These are phyloP conservation scores for Parauchenoglanis ngamensis DNA, from an alignment of 2,797 vertebrate genomes.

Conservation along the genomic window DNA sequence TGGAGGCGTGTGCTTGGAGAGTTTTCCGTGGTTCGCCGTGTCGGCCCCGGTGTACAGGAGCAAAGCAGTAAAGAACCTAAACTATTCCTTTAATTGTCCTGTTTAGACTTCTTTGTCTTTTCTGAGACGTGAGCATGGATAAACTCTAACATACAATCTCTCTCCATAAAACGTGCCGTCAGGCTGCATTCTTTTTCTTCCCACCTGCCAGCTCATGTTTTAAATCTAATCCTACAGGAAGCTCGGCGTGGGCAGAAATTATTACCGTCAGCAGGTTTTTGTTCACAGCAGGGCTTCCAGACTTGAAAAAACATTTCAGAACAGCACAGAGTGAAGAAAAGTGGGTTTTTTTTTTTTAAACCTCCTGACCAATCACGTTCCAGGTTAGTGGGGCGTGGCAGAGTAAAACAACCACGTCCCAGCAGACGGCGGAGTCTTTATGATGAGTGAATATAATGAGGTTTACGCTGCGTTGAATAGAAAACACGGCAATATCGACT, in stretches of 20 bases:
- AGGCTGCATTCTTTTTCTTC: not conserved
- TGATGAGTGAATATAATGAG: not conserved
- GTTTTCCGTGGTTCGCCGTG: no score
- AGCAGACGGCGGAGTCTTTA: not conserved
- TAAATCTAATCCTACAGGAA: not conserved
- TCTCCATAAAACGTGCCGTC: not conserved
- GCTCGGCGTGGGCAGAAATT: not conserved
- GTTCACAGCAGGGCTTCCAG: not conserved
- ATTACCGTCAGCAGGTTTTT: not conserved
- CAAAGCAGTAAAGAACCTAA: not conserved
- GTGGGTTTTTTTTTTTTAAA: not conserved
- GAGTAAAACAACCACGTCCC: not conserved
- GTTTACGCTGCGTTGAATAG: not conserved
- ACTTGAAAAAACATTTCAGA: not conserved
- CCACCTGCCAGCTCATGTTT: not conserved
- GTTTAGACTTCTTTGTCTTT: not conserved
- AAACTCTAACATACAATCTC: not conserved
- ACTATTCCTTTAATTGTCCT: not conserved
- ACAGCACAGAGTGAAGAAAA: not conserved
- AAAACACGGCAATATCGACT: not conserved
- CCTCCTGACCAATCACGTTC: constrained; percentile 4
- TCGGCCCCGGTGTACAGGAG: not conserved
- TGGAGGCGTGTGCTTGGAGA: no score
- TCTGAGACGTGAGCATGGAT: not conserved
- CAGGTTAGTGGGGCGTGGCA: not conserved